A percentile compares a stretch with the other conserved stretches of the same genome.
These are phyloP conservation scores for Ormia ochracea DNA, from an alignment of 2,888 invertebrate genomes.

Conservation along the genomic window DNA sequence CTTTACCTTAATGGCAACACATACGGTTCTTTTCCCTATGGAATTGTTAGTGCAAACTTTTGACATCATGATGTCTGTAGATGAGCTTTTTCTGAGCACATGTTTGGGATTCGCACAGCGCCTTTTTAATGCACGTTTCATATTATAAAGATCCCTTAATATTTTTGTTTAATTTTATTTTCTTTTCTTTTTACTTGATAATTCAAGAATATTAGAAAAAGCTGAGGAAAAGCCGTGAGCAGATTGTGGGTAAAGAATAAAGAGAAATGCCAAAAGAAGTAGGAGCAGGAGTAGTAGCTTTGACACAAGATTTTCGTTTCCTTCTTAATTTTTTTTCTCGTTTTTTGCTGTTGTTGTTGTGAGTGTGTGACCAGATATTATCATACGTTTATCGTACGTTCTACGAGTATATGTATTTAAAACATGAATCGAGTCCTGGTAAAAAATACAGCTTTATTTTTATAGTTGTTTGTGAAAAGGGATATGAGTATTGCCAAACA, in stretches of 20 bases:
- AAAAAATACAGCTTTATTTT: slow-evolving; percentile 9
- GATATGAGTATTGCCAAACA: not conserved
- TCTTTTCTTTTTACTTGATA: not conserved
- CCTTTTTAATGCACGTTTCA: slow-evolving; percentile 27
- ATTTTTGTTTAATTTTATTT: not conserved
- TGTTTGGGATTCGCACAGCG: not conserved
- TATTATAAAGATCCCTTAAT: slow-evolving; percentile 10
- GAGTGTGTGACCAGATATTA: not conserved
- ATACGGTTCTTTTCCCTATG: not conserved
- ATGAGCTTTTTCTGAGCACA: not conserved
- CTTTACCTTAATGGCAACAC: slow-evolving; percentile 7
- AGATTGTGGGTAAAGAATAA: not conserved
- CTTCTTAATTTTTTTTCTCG: slow-evolving; percentile 52
- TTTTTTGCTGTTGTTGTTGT: not conserved
- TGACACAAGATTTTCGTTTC: slow-evolving; percentile 49
- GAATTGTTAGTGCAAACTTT: slow-evolving; percentile 15
- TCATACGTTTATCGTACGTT: not conserved
- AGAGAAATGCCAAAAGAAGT: not conserved
- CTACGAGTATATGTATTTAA: not conserved
- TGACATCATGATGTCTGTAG: not conserved
- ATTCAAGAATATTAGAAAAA: not conserved
- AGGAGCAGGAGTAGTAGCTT: not conserved
- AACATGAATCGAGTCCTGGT: not conserved
- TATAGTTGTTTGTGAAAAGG: not conserved
- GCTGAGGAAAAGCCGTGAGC: not conserved